Percentiles rank a stretch among this genome's conserved stretches.
Conservation (phyloP, 1,140 invertebrate species). For the Drosophila kepulauana region DNA sequence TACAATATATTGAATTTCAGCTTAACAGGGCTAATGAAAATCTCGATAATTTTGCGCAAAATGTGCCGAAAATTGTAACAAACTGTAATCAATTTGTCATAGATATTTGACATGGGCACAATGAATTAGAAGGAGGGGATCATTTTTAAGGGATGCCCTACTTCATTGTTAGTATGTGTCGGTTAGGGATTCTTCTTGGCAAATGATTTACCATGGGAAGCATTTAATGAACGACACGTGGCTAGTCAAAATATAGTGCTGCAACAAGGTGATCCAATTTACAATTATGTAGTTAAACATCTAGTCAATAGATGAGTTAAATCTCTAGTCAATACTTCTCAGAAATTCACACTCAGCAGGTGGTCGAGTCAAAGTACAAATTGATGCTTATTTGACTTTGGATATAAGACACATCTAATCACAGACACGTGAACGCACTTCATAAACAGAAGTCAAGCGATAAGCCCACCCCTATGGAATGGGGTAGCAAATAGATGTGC, state of each 20-base stretch:
- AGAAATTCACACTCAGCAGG: constrained; percentile 61
- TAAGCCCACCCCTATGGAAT: constrained; percentile 34
- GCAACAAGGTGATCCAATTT: constrained; percentile 11
- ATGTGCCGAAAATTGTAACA: constrained; percentile 57
- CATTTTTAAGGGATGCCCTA: not conserved
- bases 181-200: constrained; percentile 8
- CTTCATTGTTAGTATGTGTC: constrained; percentile 16
- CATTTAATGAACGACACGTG: constrained; percentile 43
- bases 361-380: constrained; percentile 27
- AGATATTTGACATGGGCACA: constrained; percentile 53
- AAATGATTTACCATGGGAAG: constrained; percentile 39
- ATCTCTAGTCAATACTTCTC: not conserved
- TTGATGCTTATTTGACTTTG: constrained; percentile 14
- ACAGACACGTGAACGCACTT: constrained; percentile 74
- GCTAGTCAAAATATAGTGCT: not conserved
- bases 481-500: constrained; percentile 12
- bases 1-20: constrained; percentile 57
- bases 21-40: constrained; percentile 47
- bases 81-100: constrained; percentile 79
- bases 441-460: constrained; percentile 32
- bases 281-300: not conserved
- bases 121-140: constrained; percentile 13
- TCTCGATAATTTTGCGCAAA: constrained; percentile 54
- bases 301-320: not conserved
- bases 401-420: constrained; percentile 64